Base-by-base conservation (phyloP, 2,888 invertebrate species). In the Trachelus iudaicus region DNA sequence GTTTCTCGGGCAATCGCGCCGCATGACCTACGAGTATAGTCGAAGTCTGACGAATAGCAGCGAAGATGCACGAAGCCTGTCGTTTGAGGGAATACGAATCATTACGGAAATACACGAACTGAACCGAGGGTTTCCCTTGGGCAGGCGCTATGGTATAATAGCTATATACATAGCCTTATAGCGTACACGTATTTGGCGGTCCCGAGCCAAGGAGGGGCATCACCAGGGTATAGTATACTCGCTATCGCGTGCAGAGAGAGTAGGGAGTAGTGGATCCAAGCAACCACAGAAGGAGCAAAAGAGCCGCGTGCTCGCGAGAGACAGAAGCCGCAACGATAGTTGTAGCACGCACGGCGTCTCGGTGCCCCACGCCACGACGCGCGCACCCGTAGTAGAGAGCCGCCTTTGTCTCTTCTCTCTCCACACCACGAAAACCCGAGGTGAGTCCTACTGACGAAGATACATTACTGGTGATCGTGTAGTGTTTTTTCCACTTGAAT, bases 381-480 rank as follows among this genome's bases (percentile, higher is more conserved):
- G 87, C 85, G 87, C 85, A 84, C 84, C 87, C 85, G 86, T 82
- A 79, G 56, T 56, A 56, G 56, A 56, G 56, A 56, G 79, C 85
- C 83, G 86, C 86, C 88, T 87, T 88, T 88, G 88, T 87, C 85
- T 82, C 79, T 56, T 56, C 56, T 56, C 56, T 56, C 77, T 80
- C 78, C 79, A 76, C 78, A 81, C 74, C 77, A 81, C 79, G 76
- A 73, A 75, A 76, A 76, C 75, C 75, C 75, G 82, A 83, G 82
- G 79, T 79, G 76, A 79, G 79, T 79, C 76, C 79, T 68, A 73
- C 73, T 73, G 37, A 73, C 75, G 30, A 71, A 71, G 56, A 56
- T 56, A 56, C 56, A 23, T 56, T 56, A 56, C 56, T 56, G 9
- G 56, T 56, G 56, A 56, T 56, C 56, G 56, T 56, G 56, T 56